These are phyloP conservation scores for Lepidochrysops patricia DNA, from an alignment of 2,888 invertebrate species.

Conservation along the genomic window DNA sequence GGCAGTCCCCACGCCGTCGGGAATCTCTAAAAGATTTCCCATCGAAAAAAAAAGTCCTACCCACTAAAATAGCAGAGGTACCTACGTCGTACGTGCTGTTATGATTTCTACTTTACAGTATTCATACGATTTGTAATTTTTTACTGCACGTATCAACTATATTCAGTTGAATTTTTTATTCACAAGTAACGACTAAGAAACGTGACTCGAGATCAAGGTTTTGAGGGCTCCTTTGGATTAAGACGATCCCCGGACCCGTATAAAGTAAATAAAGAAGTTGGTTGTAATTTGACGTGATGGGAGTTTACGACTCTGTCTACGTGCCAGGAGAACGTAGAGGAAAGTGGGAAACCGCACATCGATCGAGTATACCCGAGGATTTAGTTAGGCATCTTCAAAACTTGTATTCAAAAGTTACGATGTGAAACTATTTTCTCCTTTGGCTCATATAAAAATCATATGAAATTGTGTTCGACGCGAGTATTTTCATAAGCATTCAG, in stretches of 20 bases:
- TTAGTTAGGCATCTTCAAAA: not conserved
- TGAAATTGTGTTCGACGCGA: no score
- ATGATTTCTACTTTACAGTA: no score
- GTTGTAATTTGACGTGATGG: not conserved
- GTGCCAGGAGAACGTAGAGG: not conserved
- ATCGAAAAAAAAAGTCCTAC: no score
- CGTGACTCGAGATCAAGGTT: not conserved
- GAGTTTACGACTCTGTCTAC: not conserved
- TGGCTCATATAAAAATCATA: no score
- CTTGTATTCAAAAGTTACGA: not conserved
- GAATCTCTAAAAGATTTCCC: no score
- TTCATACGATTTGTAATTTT: no score
- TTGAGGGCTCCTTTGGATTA: not conserved
- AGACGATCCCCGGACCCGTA: not conserved
- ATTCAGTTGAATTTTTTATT: not conserved
- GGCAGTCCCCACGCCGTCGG: no score
- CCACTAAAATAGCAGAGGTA: no score
- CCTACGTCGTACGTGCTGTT: no score
- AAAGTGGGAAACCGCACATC: not conserved
- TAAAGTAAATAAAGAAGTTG: not conserved
- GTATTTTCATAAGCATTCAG: not conserved
- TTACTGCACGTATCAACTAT: no score
- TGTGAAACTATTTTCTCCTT: no score
- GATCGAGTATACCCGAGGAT: not conserved
- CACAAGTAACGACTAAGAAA: not conserved